Conservation (phyloP, 1,140 invertebrate species). For the Drosophila watanabei region DNA sequence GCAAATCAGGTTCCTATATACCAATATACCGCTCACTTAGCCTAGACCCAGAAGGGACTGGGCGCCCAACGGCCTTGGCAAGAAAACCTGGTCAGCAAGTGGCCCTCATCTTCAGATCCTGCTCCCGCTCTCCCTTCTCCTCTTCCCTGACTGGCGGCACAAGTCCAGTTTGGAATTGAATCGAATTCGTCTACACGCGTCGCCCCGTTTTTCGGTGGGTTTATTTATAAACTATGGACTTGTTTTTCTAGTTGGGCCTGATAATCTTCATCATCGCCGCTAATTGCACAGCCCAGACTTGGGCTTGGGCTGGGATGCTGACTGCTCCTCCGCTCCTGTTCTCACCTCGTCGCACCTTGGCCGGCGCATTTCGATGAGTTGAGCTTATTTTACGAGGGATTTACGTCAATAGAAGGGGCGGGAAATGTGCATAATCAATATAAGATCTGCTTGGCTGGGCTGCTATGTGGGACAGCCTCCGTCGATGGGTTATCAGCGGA, state of each 20-base stretch:
- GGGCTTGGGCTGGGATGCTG: slow-evolving; percentile 18
- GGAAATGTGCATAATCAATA: slow-evolving; percentile 36
- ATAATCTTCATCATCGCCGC: slow-evolving; percentile 68
- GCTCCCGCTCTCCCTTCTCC: background rate
- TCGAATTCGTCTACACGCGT: slow-evolving; percentile 36
- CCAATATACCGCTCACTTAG: slow-evolving; percentile 33
- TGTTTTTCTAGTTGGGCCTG: slow-evolving; percentile 80
- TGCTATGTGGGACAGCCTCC: slow-evolving; percentile 8
- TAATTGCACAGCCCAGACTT: slow-evolving; percentile 53
- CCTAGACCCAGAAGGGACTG: slow-evolving; percentile 45
- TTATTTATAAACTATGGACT: slow-evolving; percentile 80
- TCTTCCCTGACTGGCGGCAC: background rate
- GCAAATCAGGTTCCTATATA: slow-evolving; percentile 13
- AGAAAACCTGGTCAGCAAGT: slow-evolving; percentile 14
- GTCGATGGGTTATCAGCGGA: slow-evolving; percentile 44
- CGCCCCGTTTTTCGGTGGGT: slow-evolving; percentile 43
- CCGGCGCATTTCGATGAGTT: slow-evolving; percentile 48
- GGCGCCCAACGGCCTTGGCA: slow-evolving; percentile 28
- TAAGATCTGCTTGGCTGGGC: slow-evolving; percentile 18
- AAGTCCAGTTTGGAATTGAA: slow-evolving; percentile 29
- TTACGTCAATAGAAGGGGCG: slow-evolving; percentile 46
- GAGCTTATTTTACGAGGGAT: slow-evolving; percentile 8
- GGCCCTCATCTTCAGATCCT: slow-evolving; percentile 7
- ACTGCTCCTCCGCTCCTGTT: slow-evolving; percentile 10
- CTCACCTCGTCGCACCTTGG: slow-evolving; percentile 19